These are phyloP conservation scores for Protobothrops flavoviridis DNA, from an alignment of 2,113 vertebrate genomes.

Conservation along the genomic window DNA sequence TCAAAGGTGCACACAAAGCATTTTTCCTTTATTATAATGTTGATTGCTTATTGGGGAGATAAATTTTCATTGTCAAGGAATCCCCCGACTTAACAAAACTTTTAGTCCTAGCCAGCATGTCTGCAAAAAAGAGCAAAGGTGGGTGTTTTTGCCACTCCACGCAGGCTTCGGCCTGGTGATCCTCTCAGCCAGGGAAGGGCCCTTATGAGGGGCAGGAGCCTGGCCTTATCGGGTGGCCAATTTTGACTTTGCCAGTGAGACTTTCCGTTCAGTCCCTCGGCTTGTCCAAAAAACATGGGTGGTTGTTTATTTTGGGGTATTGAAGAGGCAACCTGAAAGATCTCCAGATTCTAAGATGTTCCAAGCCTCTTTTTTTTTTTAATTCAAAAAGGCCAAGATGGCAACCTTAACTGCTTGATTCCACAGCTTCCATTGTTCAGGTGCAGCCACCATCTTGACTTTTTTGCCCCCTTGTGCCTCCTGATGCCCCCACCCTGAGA, in stretches of 20 bases:
- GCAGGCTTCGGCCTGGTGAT: slow-evolving; percentile 35
- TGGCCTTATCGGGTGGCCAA: neutral
- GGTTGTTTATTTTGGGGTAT: slow-evolving; percentile 7
- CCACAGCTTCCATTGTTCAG: no score
- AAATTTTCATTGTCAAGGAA: slow-evolving; percentile 74
- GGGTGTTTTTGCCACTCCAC: slow-evolving; percentile 57
- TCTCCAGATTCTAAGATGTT: no score
- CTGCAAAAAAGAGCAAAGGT: slow-evolving; percentile 62
- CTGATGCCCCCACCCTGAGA: no score
- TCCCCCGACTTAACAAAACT: slow-evolving; percentile 73
- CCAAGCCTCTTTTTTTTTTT: no score
- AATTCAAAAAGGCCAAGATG: no score
- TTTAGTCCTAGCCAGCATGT: slow-evolving; percentile 69
- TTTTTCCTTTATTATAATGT: slow-evolving; percentile 76
- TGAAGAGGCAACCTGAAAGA: slow-evolving; percentile 43
- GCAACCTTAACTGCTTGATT: no score
- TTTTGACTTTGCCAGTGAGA: no score
- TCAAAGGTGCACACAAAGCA: slow-evolving; percentile 75
- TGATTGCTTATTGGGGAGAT: slow-evolving; percentile 76
- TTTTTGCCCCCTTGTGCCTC: no score
- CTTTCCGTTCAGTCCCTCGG: no score
- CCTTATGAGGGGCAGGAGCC: slow-evolving; percentile 1
- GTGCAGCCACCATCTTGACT: no score
- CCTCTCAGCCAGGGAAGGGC: slow-evolving; percentile 44
- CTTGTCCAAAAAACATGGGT: no score